phyloP scores from a whole-genome alignment of 2,113 vertebrate genomes.

The Pterocles burchelli region DNA sequence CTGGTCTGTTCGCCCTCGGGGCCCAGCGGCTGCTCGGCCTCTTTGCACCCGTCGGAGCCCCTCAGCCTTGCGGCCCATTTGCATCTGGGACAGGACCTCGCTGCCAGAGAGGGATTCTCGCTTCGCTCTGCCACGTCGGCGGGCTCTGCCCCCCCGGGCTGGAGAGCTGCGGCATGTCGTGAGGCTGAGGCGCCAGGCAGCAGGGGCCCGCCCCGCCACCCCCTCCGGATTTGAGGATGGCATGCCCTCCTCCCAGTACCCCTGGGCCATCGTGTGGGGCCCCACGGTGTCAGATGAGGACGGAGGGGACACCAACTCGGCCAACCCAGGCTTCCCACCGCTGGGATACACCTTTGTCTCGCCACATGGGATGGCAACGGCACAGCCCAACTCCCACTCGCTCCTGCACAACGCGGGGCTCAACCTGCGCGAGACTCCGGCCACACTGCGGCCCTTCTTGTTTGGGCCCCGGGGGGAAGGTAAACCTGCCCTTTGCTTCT shows the following conservation, averaged over 20 bases:
- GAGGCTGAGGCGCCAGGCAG: slow-evolving; percentile 71
- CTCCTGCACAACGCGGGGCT: slow-evolving; percentile 75
- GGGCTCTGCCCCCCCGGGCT: background rate
- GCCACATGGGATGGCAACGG: slow-evolving; percentile 75
- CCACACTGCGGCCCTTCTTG: slow-evolving; percentile 79
- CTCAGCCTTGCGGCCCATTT: slow-evolving; percentile 64
- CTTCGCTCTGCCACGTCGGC: background rate
- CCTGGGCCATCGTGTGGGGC: slow-evolving; percentile 85
- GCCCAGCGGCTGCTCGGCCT: slow-evolving; percentile 63
- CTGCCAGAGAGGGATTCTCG: slow-evolving; percentile 66
- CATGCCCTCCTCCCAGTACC: slow-evolving; percentile 82
- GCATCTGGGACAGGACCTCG: slow-evolving; percentile 76
- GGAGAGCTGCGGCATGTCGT: slow-evolving; percentile 26
- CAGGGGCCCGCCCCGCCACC: slow-evolving; percentile 68
- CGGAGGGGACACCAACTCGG: slow-evolving; percentile 77
- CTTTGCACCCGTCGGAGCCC: slow-evolving; percentile 77
- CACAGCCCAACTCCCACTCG: slow-evolving; percentile 78
- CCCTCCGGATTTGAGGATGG: slow-evolving; percentile 80
- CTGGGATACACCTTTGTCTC: slow-evolving; percentile 80
- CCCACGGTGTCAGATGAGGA: slow-evolving; percentile 82
- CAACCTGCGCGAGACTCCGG: slow-evolving; percentile 77
- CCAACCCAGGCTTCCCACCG: slow-evolving; percentile 77
- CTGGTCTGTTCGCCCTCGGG: slow-evolving; percentile 68
- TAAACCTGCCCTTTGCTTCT: slow-evolving; percentile 12
- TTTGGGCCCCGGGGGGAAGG: slow-evolving; percentile 80